These are phyloP conservation scores for Bubo blakistoni DNA, from an alignment of 2,113 vertebrate species.

Conservation along the genomic window DNA sequence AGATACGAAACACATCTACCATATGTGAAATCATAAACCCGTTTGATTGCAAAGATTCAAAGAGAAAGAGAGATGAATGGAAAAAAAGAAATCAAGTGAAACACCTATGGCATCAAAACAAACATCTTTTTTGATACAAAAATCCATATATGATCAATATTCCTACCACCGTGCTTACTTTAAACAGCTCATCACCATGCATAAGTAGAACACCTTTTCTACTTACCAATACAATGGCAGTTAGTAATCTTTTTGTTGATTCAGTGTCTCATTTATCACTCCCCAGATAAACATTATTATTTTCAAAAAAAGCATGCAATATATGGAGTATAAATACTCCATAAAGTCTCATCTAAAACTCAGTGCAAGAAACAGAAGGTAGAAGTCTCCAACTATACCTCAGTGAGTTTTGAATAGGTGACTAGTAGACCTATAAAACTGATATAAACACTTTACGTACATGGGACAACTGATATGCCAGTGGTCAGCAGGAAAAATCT, in stretches of 20 bases:
- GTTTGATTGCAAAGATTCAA: not conserved
- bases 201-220: not conserved
- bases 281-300: not conserved
- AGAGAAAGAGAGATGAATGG: not conserved
- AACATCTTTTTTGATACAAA: not conserved
- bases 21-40: not conserved
- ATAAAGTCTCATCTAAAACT: not conserved
- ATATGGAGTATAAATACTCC: not conserved
- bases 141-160: not conserved
- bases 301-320: not conserved
- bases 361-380: not conserved
- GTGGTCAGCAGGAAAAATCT: not conserved
- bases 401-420: not conserved
- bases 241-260: not conserved
- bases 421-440: not conserved
- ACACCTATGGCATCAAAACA: not conserved
- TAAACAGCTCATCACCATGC: not conserved
- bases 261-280: not conserved
- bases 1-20: not conserved
- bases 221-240: not conserved
- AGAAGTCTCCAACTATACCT: not conserved
- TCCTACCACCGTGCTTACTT: not conserved
- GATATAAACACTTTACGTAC: not conserved
- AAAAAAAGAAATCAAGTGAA: not conserved
- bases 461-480: not conserved